A percentile compares a stretch with the other conserved stretches of the same genome.
Evolutionary conservation across 2,797 vertebrate genomes (phyloP).

Genomic region (Oryzias sinensis): DNA sequence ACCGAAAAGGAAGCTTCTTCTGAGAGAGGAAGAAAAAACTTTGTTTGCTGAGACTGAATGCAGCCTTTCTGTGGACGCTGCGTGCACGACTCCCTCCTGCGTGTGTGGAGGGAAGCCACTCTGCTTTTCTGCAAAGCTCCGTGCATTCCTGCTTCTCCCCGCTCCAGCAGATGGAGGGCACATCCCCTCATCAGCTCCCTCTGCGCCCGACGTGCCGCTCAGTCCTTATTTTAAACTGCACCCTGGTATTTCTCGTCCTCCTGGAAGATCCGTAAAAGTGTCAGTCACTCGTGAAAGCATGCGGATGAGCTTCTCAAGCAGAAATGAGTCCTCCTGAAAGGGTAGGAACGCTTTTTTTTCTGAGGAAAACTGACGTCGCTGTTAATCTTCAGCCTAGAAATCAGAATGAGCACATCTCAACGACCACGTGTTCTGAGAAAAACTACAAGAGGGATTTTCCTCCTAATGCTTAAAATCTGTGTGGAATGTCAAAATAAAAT

Average conservation of each 20-base stretch:
- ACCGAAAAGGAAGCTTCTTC: constrained; percentile 41
- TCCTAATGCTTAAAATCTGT: constrained; percentile 46
- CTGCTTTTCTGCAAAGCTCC: constrained; percentile 18
- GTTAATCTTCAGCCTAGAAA: not conserved
- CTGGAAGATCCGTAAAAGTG: constrained; percentile 33
- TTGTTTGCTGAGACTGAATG: constrained; percentile 47
- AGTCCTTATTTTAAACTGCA: not conserved
- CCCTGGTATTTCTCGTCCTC: constrained; percentile 34
- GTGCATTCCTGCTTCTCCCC: constrained; percentile 55
- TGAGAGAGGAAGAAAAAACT: constrained; percentile 62
- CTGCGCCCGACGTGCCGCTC: too few species aligned
- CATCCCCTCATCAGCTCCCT: constrained; percentile 16
- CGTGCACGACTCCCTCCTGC: constrained; percentile 36
- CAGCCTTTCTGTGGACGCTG: constrained; percentile 46
- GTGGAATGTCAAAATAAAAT: constrained; percentile 43
- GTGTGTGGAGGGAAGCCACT: not conserved
- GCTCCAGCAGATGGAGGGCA: constrained; percentile 45
- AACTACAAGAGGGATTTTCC: constrained; percentile 47
- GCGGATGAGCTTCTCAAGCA: constrained; percentile 31
- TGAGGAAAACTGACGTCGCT: too few species aligned
- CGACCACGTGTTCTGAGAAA: constrained; percentile 37
- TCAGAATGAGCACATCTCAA: constrained; percentile 6
- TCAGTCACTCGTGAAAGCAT: constrained; percentile 36
- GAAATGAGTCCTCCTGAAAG: constrained; percentile 8
- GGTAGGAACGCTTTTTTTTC: too few species aligned